Percentiles rank a stretch among this genome's conserved stretches.
phyloP scores from a whole-genome alignment of 1,140 invertebrate species.

The Drosophila prosaltans region DNA sequence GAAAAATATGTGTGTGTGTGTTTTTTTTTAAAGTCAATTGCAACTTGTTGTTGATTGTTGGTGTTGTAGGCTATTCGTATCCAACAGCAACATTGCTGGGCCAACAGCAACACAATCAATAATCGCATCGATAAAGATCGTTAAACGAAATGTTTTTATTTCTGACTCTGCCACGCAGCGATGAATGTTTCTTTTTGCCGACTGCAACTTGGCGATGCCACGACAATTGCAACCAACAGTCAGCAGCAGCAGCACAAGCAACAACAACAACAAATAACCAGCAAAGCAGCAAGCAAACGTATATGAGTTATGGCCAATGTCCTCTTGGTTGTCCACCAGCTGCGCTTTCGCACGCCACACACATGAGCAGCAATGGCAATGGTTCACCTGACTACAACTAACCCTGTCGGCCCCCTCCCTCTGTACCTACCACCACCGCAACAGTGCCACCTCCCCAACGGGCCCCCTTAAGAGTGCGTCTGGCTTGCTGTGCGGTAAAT shows the following conservation, averaged over 20 bases:
- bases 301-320: slow-evolving; percentile 65
- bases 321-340: slow-evolving; percentile 50
- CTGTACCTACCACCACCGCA: background rate
- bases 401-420: slow-evolving; percentile 2
- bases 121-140: slow-evolving; percentile 82
- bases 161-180: slow-evolving; percentile 38
- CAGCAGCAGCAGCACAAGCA: slow-evolving; percentile 27
- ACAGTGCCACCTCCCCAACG: background rate
- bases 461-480: slow-evolving; percentile 47
- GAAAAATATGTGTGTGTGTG: too few species aligned
- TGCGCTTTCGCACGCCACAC: slow-evolving; percentile 72
- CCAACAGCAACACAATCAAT: slow-evolving; percentile 73
- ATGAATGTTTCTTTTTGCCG: slow-evolving; percentile 45
- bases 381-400: slow-evolving; percentile 60
- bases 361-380: slow-evolving; percentile 66
- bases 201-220: slow-evolving; percentile 25
- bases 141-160: slow-evolving; percentile 82
- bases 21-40: background rate
- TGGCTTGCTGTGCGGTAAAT: slow-evolving; percentile 78
- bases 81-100: slow-evolving; percentile 39
- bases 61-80: background rate
- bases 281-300: slow-evolving; percentile 43
- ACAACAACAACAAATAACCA: slow-evolving; percentile 16
- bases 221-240: slow-evolving; percentile 49
- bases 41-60: slow-evolving; percentile 39